Percentiles rank a stretch among this genome's conserved stretches.
Conservation (phyloP, 35 echinoderm and acorn worm genomes). For the Holothuria glaberrima region DNA sequence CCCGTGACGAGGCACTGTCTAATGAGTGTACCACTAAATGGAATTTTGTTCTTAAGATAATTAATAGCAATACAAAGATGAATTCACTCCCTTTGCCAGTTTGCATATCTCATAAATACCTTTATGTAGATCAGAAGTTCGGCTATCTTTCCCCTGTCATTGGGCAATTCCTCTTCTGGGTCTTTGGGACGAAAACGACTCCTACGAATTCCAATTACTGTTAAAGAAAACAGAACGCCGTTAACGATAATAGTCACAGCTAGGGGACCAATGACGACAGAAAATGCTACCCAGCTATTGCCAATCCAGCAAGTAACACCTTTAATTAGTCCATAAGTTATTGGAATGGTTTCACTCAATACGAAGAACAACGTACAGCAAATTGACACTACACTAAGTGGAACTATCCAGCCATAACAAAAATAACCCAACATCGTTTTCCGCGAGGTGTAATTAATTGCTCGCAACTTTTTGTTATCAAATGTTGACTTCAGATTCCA, state of each 20-base stretch:
- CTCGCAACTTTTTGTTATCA: neutral
- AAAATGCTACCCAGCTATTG: neutral
- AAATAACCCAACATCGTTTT: neutral
- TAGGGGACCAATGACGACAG: neutral
- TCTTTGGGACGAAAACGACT: neutral
- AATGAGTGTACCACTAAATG: too few species aligned
- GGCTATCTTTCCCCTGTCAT: neutral
- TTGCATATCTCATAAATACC: neutral
- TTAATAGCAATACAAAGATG: too few species aligned
- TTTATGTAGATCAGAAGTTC: slow-evolving; percentile 29
- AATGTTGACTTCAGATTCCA: slow-evolving; percentile 44
- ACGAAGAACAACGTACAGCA: neutral
- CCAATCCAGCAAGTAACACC: slow-evolving; percentile 20
- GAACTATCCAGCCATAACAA: slow-evolving; percentile 29
- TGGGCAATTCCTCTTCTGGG: neutral
- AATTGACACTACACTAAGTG: neutral
- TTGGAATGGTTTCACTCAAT: neutral
- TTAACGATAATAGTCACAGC: neutral
- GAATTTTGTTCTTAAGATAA: too few species aligned
- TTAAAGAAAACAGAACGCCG: neutral
- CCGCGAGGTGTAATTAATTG: neutral
- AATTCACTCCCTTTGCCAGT: too few species aligned
- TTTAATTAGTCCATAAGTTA: neutral
- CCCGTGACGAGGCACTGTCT: too few species aligned
- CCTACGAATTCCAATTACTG: slow-evolving; percentile 1